phyloP scores from a whole-genome alignment of 2,888 invertebrate species.

The Perdita meconis region DNA sequence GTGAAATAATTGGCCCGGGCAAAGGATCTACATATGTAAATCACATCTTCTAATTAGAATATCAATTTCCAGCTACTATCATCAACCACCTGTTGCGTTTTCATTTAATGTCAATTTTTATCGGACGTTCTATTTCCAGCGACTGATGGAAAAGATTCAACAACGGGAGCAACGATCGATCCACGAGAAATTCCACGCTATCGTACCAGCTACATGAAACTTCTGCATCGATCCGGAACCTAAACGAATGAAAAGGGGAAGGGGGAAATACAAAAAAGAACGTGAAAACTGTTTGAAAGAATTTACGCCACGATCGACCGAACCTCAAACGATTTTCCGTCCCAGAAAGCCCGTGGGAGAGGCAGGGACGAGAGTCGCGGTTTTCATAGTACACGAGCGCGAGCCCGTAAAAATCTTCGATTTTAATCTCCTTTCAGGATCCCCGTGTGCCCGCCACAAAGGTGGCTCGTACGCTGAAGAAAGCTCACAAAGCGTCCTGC shows the following conservation, averaged over 20 bases:
- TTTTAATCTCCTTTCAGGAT: constrained; percentile 31
- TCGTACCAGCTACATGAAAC: neutral
- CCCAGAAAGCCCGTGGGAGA: neutral
- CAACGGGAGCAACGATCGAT: neutral
- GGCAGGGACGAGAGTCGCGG: neutral
- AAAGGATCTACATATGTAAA: neutral
- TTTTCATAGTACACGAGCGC: constrained; percentile 11
- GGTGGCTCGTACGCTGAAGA: constrained; percentile 6
- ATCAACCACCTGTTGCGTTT: constrained; percentile 13
- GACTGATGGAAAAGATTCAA: neutral
- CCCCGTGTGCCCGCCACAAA: constrained; percentile 12
- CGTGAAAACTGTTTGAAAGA: neutral
- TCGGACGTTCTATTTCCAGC: neutral
- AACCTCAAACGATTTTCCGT: constrained; percentile 13
- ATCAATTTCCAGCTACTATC: constrained; percentile 1
- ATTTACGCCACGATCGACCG: constrained; percentile 1
- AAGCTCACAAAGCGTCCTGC: neutral
- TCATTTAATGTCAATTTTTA: neutral
- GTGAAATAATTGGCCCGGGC: constrained; percentile 24
- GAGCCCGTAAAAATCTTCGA: constrained; percentile 30
- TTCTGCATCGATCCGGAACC: neutral
- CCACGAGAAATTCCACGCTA: neutral
- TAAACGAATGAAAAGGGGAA: neutral
- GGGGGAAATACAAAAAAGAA: neutral
- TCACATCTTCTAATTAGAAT: neutral